phyloP scores from a whole-genome alignment of 2,113 vertebrate species.

The Dasyurus viverrinus region DNA sequence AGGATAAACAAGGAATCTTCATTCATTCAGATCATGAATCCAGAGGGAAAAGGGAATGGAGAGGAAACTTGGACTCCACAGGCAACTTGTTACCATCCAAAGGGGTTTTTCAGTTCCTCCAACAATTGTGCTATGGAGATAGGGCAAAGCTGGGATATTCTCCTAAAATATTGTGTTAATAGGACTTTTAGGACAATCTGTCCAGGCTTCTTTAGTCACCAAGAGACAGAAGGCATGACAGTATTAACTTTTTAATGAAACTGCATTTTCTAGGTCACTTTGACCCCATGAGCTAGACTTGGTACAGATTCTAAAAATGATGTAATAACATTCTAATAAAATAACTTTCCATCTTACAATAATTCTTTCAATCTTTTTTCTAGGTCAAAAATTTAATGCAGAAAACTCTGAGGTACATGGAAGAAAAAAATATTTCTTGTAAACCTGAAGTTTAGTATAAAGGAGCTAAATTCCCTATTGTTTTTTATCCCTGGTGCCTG shows the following conservation, averaged over 20 bases:
- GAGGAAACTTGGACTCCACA: not conserved
- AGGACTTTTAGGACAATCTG: not conserved
- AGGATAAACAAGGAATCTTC: not conserved
- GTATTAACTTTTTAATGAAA: slow-evolving; percentile 27
- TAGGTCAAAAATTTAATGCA: slow-evolving; percentile 66
- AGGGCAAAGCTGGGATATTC: not conserved
- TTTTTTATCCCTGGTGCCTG: not conserved
- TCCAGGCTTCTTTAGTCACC: not conserved
- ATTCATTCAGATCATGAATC: not conserved
- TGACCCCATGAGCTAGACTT: slow-evolving; percentile 46
- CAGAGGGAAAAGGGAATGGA: not conserved
- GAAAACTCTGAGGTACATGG: slow-evolving; percentile 41
- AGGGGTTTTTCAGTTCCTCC: not conserved
- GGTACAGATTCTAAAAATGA: slow-evolving; percentile 44
- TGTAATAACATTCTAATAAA: slow-evolving; percentile 60
- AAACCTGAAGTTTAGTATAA: slow-evolving; percentile 30
- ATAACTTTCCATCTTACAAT: slow-evolving; percentile 15
- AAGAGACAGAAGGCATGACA: not conserved
- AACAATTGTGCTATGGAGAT: not conserved
- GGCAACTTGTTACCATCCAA: not conserved
- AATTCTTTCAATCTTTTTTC: slow-evolving; percentile 39
- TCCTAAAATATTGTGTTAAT: not conserved
- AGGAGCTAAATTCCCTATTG: not conserved
- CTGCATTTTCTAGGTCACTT: slow-evolving; percentile 1
- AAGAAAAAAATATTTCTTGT: slow-evolving; percentile 63